These are phyloP conservation scores for Ormyrus thymus DNA, from an alignment of 2,888 invertebrate species.

Conservation along the genomic window DNA sequence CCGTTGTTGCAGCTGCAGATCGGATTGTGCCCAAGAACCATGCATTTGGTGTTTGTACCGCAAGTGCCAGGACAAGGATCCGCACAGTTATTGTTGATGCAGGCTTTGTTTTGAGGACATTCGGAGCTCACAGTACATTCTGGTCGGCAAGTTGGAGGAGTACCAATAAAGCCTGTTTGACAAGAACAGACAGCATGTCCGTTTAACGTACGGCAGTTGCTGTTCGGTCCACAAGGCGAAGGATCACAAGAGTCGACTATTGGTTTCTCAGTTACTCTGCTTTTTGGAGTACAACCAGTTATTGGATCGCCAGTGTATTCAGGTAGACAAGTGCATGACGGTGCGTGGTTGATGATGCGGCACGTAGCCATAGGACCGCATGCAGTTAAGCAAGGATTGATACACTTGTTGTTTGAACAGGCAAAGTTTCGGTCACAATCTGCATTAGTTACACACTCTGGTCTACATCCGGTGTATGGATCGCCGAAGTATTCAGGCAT, in stretches of 20 bases:
- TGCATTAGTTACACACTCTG: slow-evolving; percentile 89
- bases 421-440: slow-evolving; percentile 87
- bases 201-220: slow-evolving; percentile 85
- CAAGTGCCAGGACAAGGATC: slow-evolving; percentile 90
- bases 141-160: slow-evolving; percentile 87
- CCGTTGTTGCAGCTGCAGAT: slow-evolving; percentile 89
- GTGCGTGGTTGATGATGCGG: slow-evolving; percentile 87
- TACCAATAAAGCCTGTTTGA: slow-evolving; percentile 84
- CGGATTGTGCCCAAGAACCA: slow-evolving; percentile 90
- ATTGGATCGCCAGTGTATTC: slow-evolving; percentile 88
- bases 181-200: slow-evolving; percentile 90
- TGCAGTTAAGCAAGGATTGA: slow-evolving; percentile 88
- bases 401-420: slow-evolving; percentile 90
- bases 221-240: slow-evolving; percentile 90
- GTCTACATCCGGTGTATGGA: slow-evolving; percentile 89
- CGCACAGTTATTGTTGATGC: slow-evolving; percentile 86
- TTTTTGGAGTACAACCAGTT: slow-evolving; percentile 74
- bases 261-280: slow-evolving; percentile 59
- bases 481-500: slow-evolving; percentile 89
- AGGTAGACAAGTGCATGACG: slow-evolving; percentile 86
- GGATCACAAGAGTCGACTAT: slow-evolving; percentile 82
- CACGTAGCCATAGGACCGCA: slow-evolving; percentile 90
- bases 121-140: slow-evolving; percentile 91
- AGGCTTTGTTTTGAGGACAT: slow-evolving; percentile 87
- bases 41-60: slow-evolving; percentile 87